Conservation (phyloP, 2,888 invertebrate species). For the Helleia helle region DNA sequence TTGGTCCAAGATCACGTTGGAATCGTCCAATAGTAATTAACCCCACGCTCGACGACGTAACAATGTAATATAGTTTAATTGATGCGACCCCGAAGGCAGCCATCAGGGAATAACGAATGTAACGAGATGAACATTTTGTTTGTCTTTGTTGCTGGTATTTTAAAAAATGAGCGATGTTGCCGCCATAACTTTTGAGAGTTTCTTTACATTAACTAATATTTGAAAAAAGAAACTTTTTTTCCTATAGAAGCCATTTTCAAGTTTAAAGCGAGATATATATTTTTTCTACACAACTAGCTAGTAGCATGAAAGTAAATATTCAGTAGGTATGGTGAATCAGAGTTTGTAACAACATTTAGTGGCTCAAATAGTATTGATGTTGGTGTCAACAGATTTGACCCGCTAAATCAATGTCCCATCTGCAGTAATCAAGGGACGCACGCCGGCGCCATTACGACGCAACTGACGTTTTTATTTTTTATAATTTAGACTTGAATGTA, state of each 20-base stretch:
- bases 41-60: constrained; percentile 47
- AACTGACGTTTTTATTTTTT: background rate
- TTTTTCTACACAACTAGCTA: too few relatives aligned
- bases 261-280: too few relatives aligned
- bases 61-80: constrained; percentile 70
- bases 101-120: constrained; percentile 32
- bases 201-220: too few relatives aligned
- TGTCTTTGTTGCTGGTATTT: background rate
- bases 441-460: constrained; percentile 25
- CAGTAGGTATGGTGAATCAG: constrained; percentile 20
- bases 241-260: too few relatives aligned
- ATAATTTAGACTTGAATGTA: background rate
- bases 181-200: too few relatives aligned
- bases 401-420: constrained; percentile 59
- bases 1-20: constrained; percentile 49
- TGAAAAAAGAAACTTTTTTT: too few relatives aligned
- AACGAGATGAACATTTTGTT: constrained; percentile 11
- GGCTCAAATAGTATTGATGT: constrained; percentile 55
- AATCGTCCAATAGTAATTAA: constrained; percentile 64
- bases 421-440: constrained; percentile 36
- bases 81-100: constrained; percentile 54
- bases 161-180: too few relatives aligned
- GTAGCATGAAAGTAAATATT: too few relatives aligned
- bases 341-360: constrained; percentile 29
- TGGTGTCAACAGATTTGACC: constrained; percentile 63